Base-by-base conservation (phyloP, 2,113 vertebrate genomes). In the Coryphaenoides rupestris region DNA sequence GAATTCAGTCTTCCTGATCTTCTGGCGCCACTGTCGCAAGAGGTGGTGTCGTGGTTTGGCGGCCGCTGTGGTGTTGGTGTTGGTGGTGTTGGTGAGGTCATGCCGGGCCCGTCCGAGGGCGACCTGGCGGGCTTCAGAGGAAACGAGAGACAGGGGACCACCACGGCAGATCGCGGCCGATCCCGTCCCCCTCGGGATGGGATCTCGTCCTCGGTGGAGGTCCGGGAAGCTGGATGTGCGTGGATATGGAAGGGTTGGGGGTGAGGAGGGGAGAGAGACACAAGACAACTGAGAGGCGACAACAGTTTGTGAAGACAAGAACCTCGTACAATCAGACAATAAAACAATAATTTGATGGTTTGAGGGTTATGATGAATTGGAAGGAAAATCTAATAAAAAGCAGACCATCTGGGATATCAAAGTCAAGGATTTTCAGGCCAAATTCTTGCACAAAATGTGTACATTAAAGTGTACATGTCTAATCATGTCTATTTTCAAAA, bases 141-240 rank as follows among this genome's bases (percentile, higher is more conserved):
- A 16, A 26, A 47, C 57, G 68, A 86, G 33, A 56, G 55, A 53
- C n/a, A 49, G n/a, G 83, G 76, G 28, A 74, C 14, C 10, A 58
- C 45, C 5, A 74, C 60, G 62, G 73, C 50, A n/a, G 78, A 77
- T 28, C 26, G 28, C 10, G 2, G 28, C 1, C 28, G 28, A 33
- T 10, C 28, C 1, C 5, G 55, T 17, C 70, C 60, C 70, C 74
- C 82, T 13, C 45, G n/a, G 3, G 60, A 61, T 49, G 40, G 40
- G 15, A 14, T 28, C 19, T 58, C 14, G 5, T 33, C 33, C 66
- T 73, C 72, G 61, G 49, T 28, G 2, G 1, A 4, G 1, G 4
- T 70, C 66, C 61, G 67, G 47, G 68, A 68, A 5, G 55, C 78
- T 70, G 64, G 26, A 12, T 33, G 28, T 3, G 28, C 5, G 28